Percentiles rank a stretch among this genome's conserved stretches.
Evolutionary conservation across 2,113 vertebrate genomes (phyloP).

Genomic region (Pseudorhombus dupliciocellatus): DNA sequence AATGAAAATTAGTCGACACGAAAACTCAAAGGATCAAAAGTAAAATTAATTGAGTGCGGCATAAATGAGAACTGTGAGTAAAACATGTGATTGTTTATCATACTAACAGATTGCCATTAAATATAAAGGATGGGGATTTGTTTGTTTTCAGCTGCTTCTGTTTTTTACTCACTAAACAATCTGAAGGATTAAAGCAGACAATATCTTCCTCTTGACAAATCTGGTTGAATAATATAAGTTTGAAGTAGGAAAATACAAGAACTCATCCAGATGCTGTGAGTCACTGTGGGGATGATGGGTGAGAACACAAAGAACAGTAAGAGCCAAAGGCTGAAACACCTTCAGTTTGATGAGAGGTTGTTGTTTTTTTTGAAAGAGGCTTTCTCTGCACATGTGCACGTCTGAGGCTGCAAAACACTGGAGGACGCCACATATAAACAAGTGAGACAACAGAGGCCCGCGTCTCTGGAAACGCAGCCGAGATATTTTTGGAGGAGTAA

Average conservation of each 20-base stretch:
- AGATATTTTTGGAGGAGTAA: slow-evolving; percentile 70
- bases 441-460: slow-evolving; percentile 35
- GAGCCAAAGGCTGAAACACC: too few species aligned
- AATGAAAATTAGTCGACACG: neutral
- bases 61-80: neutral
- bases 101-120: neutral
- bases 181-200: neutral
- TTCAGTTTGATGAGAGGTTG: too few species aligned
- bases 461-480: slow-evolving; percentile 55
- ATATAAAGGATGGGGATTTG: too few species aligned
- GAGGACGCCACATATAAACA: slow-evolving; percentile 62
- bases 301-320: neutral
- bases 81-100: neutral
- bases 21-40: neutral
- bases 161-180: slow-evolving; percentile 1
- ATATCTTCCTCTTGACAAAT: neutral
- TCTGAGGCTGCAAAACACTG: slow-evolving; percentile 45
- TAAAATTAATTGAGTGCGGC: neutral
- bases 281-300: neutral
- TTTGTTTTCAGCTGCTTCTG: neutral
- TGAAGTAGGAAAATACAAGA: neutral
- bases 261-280: neutral
- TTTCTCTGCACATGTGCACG: slow-evolving; percentile 38
- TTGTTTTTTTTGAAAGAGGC: too few species aligned
- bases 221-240: neutral